These are phyloP conservation scores for Microplitis deprimator DNA, from an alignment of 2,888 invertebrate species.

Conservation along the genomic window DNA sequence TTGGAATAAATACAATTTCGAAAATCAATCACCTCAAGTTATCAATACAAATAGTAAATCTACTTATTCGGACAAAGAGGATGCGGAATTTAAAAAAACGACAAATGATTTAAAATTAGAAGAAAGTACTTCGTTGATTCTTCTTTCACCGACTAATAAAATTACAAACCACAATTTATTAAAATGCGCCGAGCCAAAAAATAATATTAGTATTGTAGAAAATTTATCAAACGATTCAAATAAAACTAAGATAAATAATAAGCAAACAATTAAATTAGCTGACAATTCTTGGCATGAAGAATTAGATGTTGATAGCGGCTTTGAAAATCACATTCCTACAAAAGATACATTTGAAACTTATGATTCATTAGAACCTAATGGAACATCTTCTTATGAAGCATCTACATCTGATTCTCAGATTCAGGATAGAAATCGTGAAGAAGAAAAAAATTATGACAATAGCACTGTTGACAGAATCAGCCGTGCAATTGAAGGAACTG, in stretches of 20 bases:
- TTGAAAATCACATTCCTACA: constrained; percentile 59
- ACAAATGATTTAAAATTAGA: constrained; percentile 1
- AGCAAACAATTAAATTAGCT: constrained; percentile 21
- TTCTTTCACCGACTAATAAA: constrained; percentile 8
- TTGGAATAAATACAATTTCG: constrained; percentile 63
- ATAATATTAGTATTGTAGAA: neutral
- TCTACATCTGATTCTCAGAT: constrained; percentile 44
- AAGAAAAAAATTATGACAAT: constrained; percentile 30
- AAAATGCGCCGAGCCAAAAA: neutral
- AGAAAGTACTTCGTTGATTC: constrained; percentile 6
- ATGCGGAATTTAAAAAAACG: neutral
- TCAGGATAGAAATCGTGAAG: constrained; percentile 25
- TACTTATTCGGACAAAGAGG: constrained; percentile 8
- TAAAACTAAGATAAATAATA: neutral
- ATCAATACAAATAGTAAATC: constrained; percentile 7
- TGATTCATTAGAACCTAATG: constrained; percentile 61
- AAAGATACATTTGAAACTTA: constrained; percentile 62
- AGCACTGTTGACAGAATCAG: constrained; percentile 62
- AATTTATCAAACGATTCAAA: constrained; percentile 8
- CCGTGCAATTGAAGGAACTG: constrained; percentile 66
- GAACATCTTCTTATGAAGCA: constrained; percentile 44
- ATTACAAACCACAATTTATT: neutral
- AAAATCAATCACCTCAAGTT: constrained; percentile 46
- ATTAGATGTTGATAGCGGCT: constrained; percentile 42
- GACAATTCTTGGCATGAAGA: constrained; percentile 24